Percentiles rank a stretch among this genome's conserved stretches.
phyloP scores from a whole-genome alignment of 2,888 invertebrate genomes.

The Harpalus rubripes region DNA sequence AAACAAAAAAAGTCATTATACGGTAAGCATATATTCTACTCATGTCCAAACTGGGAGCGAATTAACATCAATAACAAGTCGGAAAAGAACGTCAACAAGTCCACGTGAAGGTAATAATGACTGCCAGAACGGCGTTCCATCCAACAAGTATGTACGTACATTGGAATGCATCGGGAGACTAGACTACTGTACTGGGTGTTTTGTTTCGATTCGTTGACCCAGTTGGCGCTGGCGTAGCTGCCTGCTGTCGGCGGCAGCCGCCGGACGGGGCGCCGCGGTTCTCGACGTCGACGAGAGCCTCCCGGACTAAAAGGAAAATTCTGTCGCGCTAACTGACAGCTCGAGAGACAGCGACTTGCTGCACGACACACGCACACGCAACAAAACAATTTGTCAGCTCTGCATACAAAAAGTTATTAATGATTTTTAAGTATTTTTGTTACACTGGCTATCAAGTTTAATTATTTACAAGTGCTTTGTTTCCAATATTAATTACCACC shows the following conservation, averaged over 20 bases:
- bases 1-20: slow-evolving; percentile 46
- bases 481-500: slow-evolving; percentile 4
- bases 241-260: background rate
- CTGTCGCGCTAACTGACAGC: slow-evolving; percentile 62
- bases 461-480: slow-evolving; percentile 37
- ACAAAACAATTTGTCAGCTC: slow-evolving; percentile 53
- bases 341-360: slow-evolving; percentile 51
- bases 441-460: slow-evolving; percentile 15
- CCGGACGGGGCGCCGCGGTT: background rate
- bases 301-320: slow-evolving; percentile 61
- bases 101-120: slow-evolving; percentile 44
- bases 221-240: slow-evolving; percentile 5
- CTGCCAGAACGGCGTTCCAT: background rate
- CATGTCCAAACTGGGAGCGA: background rate
- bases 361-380: slow-evolving; percentile 54
- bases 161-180: slow-evolving; percentile 8
- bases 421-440: slow-evolving; percentile 38
- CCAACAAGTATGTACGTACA: slow-evolving; percentile 13
- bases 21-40: slow-evolving; percentile 24
- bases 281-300: slow-evolving; percentile 6
- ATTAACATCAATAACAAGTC: slow-evolving; percentile 53
- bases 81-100: slow-evolving; percentile 39
- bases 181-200: background rate
- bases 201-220: slow-evolving; percentile 52
- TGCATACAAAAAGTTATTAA: slow-evolving; percentile 53